Conservation (phyloP, 2,888 invertebrate genomes). For the Dryobota labecula region DNA sequence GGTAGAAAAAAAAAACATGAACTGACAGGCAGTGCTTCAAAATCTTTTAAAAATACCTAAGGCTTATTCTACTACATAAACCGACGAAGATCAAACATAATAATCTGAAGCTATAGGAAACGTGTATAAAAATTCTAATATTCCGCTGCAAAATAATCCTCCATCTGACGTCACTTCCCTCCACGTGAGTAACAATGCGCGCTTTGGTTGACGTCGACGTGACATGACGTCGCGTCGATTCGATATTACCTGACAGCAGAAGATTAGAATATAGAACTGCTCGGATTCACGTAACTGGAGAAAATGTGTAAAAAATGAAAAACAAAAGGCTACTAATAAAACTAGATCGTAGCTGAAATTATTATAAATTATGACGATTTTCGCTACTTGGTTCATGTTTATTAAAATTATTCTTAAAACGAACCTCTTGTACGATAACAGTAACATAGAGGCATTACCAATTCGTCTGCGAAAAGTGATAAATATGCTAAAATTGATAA, state of each 20-base stretch:
- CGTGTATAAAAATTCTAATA: conserved; percentile 30
- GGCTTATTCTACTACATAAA: not conserved
- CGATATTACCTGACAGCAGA: conserved; percentile 24
- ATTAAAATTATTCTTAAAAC: not conserved
- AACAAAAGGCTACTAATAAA: not conserved
- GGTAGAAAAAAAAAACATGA: not conserved
- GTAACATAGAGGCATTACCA: not conserved
- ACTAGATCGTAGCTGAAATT: not conserved
- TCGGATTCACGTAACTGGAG: not conserved
- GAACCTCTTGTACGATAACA: not conserved
- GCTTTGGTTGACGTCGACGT: conserved; percentile 26
- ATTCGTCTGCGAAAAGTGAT: not conserved
- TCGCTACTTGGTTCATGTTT: not conserved
- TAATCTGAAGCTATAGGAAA: conserved; percentile 14
- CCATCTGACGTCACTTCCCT: conserved; percentile 23
- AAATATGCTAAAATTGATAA: not conserved
- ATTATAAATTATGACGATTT: not conserved
- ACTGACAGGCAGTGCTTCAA: not conserved
- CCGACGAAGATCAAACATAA: conserved; percentile 2
- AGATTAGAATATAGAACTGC: conserved; percentile 12
- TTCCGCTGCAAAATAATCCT: conserved; percentile 25
- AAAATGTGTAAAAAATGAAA: not conserved
- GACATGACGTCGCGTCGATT: conserved; percentile 18
- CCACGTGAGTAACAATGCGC: conserved; percentile 19
- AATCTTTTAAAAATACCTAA: not conserved